These are phyloP conservation scores for Cyanoramphus novaezelandiae DNA, from an alignment of 2,113 vertebrate genomes.

Conservation along the genomic window DNA sequence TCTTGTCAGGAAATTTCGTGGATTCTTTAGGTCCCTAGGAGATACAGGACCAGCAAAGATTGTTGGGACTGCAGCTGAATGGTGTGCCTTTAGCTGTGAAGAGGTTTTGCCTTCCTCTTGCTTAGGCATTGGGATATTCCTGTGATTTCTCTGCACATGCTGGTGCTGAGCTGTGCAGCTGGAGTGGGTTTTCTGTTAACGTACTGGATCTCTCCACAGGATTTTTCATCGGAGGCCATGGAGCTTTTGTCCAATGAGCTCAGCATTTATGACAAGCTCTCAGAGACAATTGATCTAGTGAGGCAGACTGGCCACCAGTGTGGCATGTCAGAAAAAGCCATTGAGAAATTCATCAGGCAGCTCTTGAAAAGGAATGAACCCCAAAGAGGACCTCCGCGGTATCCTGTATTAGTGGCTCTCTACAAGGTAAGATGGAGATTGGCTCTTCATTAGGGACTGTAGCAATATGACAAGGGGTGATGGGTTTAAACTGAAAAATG, in stretches of 20 bases:
- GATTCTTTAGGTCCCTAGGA: not conserved
- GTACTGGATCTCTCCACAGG: constrained; percentile 20
- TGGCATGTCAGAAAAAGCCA: constrained; percentile 94
- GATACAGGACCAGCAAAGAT: not conserved
- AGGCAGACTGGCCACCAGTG: constrained; percentile 93
- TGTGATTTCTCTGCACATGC: not conserved
- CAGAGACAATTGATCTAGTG: constrained; percentile 91
- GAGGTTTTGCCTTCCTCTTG: not conserved
- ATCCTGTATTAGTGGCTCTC: constrained; percentile 81
- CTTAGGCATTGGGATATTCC: rapidly evolving
- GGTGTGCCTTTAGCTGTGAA: not conserved
- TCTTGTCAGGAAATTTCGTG: constrained; percentile 16
- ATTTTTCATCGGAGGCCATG: constrained; percentile 75
- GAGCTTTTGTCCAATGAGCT: constrained; percentile 87
- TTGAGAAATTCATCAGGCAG: constrained; percentile 93
- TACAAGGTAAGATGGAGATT: constrained; percentile 79
- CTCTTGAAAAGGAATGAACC: constrained; percentile 94
- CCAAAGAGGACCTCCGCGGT: constrained; percentile 82
- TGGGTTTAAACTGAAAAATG: not conserved
- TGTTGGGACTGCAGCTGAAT: not conserved
- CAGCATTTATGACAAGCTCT: constrained; percentile 95
- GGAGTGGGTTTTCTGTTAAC: not conserved
- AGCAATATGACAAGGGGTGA: not conserved
- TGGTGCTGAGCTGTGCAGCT: not conserved
- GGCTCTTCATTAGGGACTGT: not conserved